Percentiles rank a stretch among this genome's conserved stretches.
Evolutionary conservation across 2,113 vertebrate genomes (phyloP).

Genomic region (Oryzias melastigma): DNA sequence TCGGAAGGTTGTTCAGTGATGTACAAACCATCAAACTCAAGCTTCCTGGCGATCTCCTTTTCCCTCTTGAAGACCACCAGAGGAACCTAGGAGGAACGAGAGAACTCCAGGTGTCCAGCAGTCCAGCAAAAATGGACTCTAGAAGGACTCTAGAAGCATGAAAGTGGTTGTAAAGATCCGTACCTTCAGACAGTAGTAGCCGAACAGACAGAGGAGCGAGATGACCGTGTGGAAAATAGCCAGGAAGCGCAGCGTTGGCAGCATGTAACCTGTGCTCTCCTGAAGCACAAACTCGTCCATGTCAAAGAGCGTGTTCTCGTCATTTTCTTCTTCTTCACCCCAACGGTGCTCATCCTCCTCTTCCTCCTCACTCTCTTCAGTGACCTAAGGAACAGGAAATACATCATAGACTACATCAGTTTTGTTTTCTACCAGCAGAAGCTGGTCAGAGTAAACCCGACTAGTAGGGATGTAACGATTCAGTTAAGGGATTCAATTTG

Average conservation of each 20-base stretch:
- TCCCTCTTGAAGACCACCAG: slow-evolving; percentile 97
- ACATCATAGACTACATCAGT: background rate
- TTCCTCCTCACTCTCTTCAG: slow-evolving; percentile 82
- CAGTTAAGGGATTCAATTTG: no score
- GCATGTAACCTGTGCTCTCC: slow-evolving; percentile 95
- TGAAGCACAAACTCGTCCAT: slow-evolving; percentile 95
- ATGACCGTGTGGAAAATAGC: slow-evolving; percentile 91
- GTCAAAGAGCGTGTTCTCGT: slow-evolving; percentile 81
- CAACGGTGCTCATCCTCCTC: slow-evolving; percentile 77
- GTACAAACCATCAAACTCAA: slow-evolving; percentile 96
- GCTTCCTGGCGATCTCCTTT: slow-evolving; percentile 94
- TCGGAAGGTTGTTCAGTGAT: slow-evolving; percentile 97
- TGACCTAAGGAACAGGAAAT: slow-evolving; percentile 77
- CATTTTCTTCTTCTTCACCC: slow-evolving; percentile 82
- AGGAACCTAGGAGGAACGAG: slow-evolving; percentile 80
- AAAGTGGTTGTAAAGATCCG: background rate
- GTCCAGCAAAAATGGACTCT: no score
- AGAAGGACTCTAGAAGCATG: no score
- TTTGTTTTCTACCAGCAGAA: no score
- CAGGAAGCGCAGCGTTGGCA: slow-evolving; percentile 87
- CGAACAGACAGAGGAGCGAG: slow-evolving; percentile 91
- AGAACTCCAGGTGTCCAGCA: background rate
- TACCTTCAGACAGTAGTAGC: slow-evolving; percentile 96
- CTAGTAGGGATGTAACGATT: no score
- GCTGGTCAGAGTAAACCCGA: no score